phyloP scores from a whole-genome alignment of 2,797 vertebrate species.

The Sebastes cheni region DNA sequence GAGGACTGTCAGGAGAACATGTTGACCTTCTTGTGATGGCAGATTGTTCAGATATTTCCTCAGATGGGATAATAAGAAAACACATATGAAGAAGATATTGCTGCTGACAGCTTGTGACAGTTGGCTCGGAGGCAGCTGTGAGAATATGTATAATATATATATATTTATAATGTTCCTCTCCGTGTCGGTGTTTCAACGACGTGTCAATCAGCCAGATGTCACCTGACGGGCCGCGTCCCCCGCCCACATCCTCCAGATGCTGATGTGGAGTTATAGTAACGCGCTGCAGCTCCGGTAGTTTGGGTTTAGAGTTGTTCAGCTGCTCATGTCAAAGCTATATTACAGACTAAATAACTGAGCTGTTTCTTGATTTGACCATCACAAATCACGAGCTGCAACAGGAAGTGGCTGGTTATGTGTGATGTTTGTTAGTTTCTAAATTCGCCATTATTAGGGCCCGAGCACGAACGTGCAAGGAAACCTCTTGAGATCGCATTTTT shows the following conservation, averaged over 20 bases:
- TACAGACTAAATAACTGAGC: neutral
- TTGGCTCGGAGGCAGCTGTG: neutral
- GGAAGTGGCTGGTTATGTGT: neutral
- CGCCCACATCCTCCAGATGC: neutral
- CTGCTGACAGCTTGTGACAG: constrained; percentile 23
- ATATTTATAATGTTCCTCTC: constrained; percentile 15
- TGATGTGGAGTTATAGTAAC: neutral
- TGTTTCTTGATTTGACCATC: neutral
- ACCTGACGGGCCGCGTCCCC: constrained; percentile 7
- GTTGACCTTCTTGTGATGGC: neutral
- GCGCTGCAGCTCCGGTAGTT: neutral
- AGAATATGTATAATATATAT: constrained; percentile 26
- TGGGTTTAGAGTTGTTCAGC: neutral
- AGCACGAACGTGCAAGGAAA: too few relatives aligned
- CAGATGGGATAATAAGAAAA: constrained; percentile 21
- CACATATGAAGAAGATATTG: constrained; percentile 13
- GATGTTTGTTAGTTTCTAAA: neutral
- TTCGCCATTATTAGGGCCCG: neutral
- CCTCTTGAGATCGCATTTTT: too few relatives aligned
- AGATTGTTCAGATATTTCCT: constrained; percentile 7
- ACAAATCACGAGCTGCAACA: neutral
- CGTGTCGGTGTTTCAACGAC: constrained; percentile 24
- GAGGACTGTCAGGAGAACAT: neutral
- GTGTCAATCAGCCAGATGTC: constrained; percentile 34
- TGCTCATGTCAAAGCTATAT: neutral